Evolutionary conservation across 1,140 invertebrate species (phyloP).

Genomic region (Drosophila equinoxialis): DNA sequence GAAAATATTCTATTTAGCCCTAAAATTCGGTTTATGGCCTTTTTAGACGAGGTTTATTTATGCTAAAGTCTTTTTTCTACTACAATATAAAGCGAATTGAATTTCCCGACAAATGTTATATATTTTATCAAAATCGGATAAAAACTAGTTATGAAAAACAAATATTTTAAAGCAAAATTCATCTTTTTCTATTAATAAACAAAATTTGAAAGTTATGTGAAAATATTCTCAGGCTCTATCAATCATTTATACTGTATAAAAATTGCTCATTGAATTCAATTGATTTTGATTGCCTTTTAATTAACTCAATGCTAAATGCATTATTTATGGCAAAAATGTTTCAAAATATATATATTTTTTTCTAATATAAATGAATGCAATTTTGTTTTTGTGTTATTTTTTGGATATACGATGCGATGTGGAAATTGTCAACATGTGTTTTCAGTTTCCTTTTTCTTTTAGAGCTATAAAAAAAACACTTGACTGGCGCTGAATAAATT

Average conservation of each 20-base stretch:
- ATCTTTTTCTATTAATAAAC: too few relatives aligned
- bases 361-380: slow-evolving; percentile 20
- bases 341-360: slow-evolving; percentile 31
- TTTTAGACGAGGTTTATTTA: too few relatives aligned
- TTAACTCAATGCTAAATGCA: slow-evolving; percentile 65
- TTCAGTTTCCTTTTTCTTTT: slow-evolving; percentile 21
- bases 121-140: too few relatives aligned
- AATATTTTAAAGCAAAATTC: too few relatives aligned
- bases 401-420: slow-evolving; percentile 21
- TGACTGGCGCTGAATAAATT: slow-evolving; percentile 26
- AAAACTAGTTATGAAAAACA: too few relatives aligned
- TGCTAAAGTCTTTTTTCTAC: too few relatives aligned
- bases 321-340: slow-evolving; percentile 46
- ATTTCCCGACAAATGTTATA: too few relatives aligned
- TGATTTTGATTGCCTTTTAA: slow-evolving; percentile 74
- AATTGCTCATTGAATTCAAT: slow-evolving; percentile 59
- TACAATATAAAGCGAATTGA: too few relatives aligned
- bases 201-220: background rate
- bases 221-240: background rate
- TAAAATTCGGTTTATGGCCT: too few relatives aligned
- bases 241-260: background rate
- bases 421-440: slow-evolving; percentile 69
- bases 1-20: too few relatives aligned
- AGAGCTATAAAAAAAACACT: slow-evolving; percentile 11
- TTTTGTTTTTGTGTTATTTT: too few relatives aligned